These are phyloP conservation scores for Iselma pallidipennis DNA, from an alignment of 2,888 invertebrate species.

Conservation along the genomic window DNA sequence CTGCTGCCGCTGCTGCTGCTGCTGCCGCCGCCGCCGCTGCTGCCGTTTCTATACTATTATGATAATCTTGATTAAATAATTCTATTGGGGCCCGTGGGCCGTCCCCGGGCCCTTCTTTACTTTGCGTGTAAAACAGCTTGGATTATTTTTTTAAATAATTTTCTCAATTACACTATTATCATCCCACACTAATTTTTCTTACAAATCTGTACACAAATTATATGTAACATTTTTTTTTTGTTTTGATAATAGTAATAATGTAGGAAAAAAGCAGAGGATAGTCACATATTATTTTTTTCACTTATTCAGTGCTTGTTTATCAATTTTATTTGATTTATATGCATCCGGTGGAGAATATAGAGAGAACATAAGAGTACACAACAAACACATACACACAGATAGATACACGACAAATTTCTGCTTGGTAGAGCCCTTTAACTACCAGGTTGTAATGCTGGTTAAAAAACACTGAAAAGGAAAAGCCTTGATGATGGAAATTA, in stretches of 20 bases:
- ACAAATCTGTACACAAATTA: not conserved
- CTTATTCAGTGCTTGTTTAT: not conserved
- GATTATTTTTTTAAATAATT: not conserved
- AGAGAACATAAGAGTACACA: not conserved
- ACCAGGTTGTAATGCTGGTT: conserved; percentile 8
- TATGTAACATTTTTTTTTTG: not conserved
- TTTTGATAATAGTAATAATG: not conserved
- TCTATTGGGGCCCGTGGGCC: conserved; percentile 44
- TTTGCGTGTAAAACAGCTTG: conserved; percentile 52
- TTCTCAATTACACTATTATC: not conserved
- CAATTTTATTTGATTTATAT: conserved; percentile 3
- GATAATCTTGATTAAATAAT: conserved; percentile 46
- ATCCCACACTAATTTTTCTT: not conserved
- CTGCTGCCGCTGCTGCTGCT: conserved; percentile 36
- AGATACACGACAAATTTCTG: conserved; percentile 19
- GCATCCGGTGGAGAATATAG: not conserved
- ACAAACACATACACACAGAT: conserved; percentile 5
- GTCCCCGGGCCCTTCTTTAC: conserved; percentile 44
- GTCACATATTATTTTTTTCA: conserved; percentile 1
- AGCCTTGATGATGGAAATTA: not conserved
- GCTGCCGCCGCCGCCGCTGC: conserved; percentile 35
- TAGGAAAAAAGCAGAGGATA: not conserved
- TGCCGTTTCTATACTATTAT: conserved; percentile 18
- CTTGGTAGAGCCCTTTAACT: conserved; percentile 16
- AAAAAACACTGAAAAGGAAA: conserved; percentile 11